These are phyloP conservation scores for Aquatica leii DNA, from an alignment of 2,888 invertebrate genomes.

Conservation along the genomic window DNA sequence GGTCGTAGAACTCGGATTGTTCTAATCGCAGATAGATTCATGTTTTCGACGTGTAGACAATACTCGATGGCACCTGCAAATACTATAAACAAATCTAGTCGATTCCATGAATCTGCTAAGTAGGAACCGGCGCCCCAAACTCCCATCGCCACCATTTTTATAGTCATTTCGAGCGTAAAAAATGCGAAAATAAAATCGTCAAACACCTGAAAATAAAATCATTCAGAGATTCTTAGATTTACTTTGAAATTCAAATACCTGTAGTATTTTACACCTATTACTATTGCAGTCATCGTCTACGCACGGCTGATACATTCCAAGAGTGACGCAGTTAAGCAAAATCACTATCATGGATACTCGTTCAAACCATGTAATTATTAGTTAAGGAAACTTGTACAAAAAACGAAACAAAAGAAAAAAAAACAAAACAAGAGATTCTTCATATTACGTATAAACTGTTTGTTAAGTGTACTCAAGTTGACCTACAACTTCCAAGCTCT, in stretches of 20 bases:
- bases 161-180: constrained; percentile 97
- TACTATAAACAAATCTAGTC: constrained; percentile 98
- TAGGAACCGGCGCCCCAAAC: constrained; percentile 93
- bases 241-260: constrained; percentile 68
- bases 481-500: constrained; percentile 26
- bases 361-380: constrained; percentile 88
- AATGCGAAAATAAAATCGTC: constrained; percentile 99
- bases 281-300: constrained; percentile 91
- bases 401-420: neutral
- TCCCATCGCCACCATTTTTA: constrained; percentile 99
- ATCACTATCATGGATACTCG: constrained; percentile 98
- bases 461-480: constrained; percentile 29
- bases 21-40: constrained; percentile 97
- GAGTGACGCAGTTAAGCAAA: constrained; percentile 95
- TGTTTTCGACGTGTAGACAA: constrained; percentile 93
- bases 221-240: neutral
- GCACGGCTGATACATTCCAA: constrained; percentile 99
- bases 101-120: constrained; percentile 98
- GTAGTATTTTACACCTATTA: constrained; percentile 88
- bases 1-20: constrained; percentile 98
- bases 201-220: constrained; percentile 74
- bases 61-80: constrained; percentile 92
- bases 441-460: constrained; percentile 1
- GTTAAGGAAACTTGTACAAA: constrained; percentile 67
- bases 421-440: neutral